Evolutionary conservation across 2,113 vertebrate genomes (phyloP).

Genomic region (Varanus komodoensis): DNA sequence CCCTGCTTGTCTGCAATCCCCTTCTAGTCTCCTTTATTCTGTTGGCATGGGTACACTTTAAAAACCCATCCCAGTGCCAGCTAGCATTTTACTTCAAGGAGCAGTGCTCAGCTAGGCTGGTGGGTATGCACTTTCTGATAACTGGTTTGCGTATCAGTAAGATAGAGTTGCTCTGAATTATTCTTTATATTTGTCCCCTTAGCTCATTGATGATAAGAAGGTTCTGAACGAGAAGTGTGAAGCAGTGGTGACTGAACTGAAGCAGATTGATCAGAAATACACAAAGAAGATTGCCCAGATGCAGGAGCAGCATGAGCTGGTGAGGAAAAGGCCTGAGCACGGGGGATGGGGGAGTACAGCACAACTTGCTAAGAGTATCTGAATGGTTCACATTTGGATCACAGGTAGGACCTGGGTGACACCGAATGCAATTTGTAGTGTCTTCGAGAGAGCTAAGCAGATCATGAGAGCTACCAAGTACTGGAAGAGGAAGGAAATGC

Average conservation of each 20-base stretch:
- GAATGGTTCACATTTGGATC: background rate
- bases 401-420: background rate
- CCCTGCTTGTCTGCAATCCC: background rate
- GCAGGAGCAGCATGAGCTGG: conserved; percentile 93
- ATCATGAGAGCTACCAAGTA: background rate
- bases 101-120: background rate
- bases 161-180: background rate
- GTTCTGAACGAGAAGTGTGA: conserved; percentile 89
- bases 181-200: background rate
- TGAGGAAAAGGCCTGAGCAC: conserved; percentile 65
- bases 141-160: background rate
- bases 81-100: background rate
- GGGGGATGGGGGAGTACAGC: accelerated
- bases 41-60: background rate
- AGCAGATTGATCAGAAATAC: conserved; percentile 90
- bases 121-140: background rate
- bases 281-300: conserved; percentile 87
- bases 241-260: conserved; percentile 85
- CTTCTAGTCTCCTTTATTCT: background rate
- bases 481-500: too few relatives aligned
- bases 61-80: background rate
- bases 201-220: conserved; percentile 96
- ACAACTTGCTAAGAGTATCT: background rate
- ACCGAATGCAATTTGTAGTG: background rate
- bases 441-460: background rate